Base-by-base conservation (phyloP, 2,113 vertebrate species). In the Pseudorhombus dupliciocellatus region DNA sequence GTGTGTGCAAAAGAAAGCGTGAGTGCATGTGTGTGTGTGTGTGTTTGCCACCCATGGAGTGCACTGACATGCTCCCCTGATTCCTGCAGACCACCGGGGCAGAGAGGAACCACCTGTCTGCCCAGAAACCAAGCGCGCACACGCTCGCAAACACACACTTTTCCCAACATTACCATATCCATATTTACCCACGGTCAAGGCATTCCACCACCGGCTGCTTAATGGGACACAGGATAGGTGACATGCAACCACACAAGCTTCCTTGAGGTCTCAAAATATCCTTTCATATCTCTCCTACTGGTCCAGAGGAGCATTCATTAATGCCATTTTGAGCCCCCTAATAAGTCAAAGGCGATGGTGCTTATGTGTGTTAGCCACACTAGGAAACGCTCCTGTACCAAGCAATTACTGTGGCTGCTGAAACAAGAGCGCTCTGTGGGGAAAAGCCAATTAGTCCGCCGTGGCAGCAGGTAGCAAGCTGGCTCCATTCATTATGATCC, bases 21-120 rank as follows among this genome's bases (percentile, higher is more conserved):
- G 46, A 46, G 21, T 62, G 51, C 54, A 18, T 26, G 66, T 66
- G 58, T 59, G 59, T 50, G 74, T 67, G 34, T 78, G 72, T 56
- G 53, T 70, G 24, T 77, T 51, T 73, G 88, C 89, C 88, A 88
- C 90, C 89, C 85, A 83, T 74, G 68, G 54, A 84, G 85, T 10
- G 53, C 16, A 64, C 73, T 71, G 65, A 86, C 70, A 54, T 65
- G 71, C 69, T 63, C 75, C 50, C 70, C 75, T 82, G 79, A 84
- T 82, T 75, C 65, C 74, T 68, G 62, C 68, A 82, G 89, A 91
- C 91, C 89, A 90, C 89, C 88, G 24, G 79, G 65, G 81, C 74
- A 84, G 84, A 83, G 71, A 75, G 81, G 84, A 88, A 88, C 81
- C 87, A 87, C 86, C 87, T 89, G 88, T 86, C 84, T 78, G 53